Evolutionary conservation across 2,797 vertebrate genomes (phyloP).

Genomic region (Sebastolobus alascanus): DNA sequence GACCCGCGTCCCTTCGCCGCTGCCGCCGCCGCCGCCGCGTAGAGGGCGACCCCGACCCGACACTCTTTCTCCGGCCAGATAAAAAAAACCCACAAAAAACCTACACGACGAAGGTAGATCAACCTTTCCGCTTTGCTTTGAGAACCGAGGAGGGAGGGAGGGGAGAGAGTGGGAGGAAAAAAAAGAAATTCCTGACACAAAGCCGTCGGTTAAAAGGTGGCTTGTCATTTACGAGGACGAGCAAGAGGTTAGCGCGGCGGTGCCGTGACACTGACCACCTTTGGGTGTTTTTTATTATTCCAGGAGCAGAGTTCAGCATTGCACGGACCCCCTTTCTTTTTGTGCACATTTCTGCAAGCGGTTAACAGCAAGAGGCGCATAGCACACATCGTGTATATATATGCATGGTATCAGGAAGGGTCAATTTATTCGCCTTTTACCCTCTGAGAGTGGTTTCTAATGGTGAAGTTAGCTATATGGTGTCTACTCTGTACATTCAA

Average conservation of each 20-base stretch:
- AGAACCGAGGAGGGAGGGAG: constrained; percentile 63
- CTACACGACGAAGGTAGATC: constrained; percentile 82
- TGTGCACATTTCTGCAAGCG: constrained; percentile 49
- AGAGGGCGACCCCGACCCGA: constrained; percentile 90
- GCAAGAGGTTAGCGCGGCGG: constrained; percentile 82
- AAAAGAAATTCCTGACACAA: constrained; percentile 87
- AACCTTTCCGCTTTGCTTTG: constrained; percentile 83
- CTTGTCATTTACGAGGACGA: constrained; percentile 90
- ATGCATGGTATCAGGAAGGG: constrained; percentile 69
- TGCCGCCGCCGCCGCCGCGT: constrained; percentile 60
- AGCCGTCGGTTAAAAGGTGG: constrained; percentile 92
- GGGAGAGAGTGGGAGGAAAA: constrained; percentile 31
- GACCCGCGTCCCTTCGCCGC: constrained; percentile 84
- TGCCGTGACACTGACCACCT: constrained; percentile 77
- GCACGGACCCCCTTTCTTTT: constrained; percentile 54
- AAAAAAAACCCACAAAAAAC: constrained; percentile 63
- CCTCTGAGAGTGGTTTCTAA: constrained; percentile 49
- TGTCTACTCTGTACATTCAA: constrained; percentile 13
- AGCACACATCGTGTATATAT: constrained; percentile 47
- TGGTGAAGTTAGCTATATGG: constrained; percentile 69
- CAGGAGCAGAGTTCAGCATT: constrained; percentile 71
- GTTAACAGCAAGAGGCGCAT: constrained; percentile 54
- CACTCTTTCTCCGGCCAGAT: constrained; percentile 82
- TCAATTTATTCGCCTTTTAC: constrained; percentile 71
- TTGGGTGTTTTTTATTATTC: constrained; percentile 30